These are phyloP conservation scores for Tautogolabrus adspersus DNA, from an alignment of 2,113 vertebrate species.

Conservation along the genomic window DNA sequence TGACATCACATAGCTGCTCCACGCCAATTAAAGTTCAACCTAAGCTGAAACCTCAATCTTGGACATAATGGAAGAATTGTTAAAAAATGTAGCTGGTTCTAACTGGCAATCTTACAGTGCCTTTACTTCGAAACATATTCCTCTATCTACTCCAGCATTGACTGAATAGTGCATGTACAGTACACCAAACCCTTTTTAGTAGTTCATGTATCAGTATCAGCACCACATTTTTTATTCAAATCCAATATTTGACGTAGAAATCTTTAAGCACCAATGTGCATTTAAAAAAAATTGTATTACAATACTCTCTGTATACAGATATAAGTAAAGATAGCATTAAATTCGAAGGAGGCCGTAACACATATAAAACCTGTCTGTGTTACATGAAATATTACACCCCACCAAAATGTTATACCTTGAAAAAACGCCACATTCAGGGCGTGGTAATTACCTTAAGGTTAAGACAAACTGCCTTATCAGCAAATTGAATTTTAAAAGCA, in stretches of 20 bases:
- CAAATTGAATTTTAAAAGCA: conserved; percentile 11
- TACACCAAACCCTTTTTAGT: no score
- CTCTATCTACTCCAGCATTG: no score
- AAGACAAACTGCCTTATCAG: not conserved
- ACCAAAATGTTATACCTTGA: not conserved
- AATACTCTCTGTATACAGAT: not conserved
- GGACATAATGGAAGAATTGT: no score
- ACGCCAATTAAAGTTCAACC: no score
- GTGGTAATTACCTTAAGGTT: not conserved
- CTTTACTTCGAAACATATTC: no score
- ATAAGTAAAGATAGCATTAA: not conserved
- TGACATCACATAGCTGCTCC: no score
- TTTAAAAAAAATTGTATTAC: not conserved
- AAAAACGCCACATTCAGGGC: not conserved
- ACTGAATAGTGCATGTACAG: no score
- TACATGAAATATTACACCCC: not conserved
- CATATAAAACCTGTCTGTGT: not conserved
- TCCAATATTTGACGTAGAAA: not conserved
- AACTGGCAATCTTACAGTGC: no score
- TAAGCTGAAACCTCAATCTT: no score
- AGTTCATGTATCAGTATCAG: no score
- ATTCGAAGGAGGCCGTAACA: no score
- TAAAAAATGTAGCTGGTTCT: no score
- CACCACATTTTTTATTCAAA: conserved; percentile 4
- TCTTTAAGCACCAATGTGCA: not conserved